Percentiles rank a stretch among this genome's conserved stretches.
Evolutionary conservation across 1,140 invertebrate genomes (phyloP).

Genomic region (Holcopasites calliopsidis): DNA sequence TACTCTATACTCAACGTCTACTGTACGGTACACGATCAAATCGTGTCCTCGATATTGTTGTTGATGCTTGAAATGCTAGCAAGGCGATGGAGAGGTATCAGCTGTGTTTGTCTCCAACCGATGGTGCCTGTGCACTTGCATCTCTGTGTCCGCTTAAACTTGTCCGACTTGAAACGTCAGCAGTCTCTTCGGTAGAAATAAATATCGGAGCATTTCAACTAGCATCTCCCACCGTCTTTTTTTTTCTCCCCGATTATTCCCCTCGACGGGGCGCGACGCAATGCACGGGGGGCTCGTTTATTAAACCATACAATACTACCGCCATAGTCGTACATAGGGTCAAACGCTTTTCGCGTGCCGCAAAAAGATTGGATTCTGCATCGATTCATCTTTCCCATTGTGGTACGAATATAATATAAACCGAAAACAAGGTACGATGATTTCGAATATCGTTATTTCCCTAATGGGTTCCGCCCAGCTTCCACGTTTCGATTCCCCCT

Average conservation of each 20-base stretch:
- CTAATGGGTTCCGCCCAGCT: not conserved
- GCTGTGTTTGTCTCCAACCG: not conserved
- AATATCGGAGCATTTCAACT: not conserved
- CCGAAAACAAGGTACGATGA: too few relatives aligned
- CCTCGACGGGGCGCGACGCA: too few relatives aligned
- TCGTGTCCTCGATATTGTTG: slow-evolving; percentile 51
- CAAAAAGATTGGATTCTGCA: too few relatives aligned
- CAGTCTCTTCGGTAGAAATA: not conserved
- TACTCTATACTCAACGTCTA: slow-evolving; percentile 32
- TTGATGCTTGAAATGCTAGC: slow-evolving; percentile 50
- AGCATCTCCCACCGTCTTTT: not conserved
- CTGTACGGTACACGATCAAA: slow-evolving; percentile 43
- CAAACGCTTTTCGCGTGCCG: too few relatives aligned
- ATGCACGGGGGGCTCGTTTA: too few relatives aligned
- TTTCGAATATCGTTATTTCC: not conserved
- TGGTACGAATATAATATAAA: too few relatives aligned
- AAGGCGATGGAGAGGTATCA: slow-evolving; percentile 30
- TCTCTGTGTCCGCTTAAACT: not conserved
- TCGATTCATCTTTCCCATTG: too few relatives aligned
- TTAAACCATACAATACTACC: too few relatives aligned
- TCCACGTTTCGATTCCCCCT: not conserved
- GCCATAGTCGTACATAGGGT: too few relatives aligned
- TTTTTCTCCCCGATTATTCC: not conserved
- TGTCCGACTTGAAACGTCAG: not conserved
- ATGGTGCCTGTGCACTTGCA: not conserved